Evolutionary conservation across 2,113 vertebrate species (phyloP), one percentile per base, ranked within the genome.

Genomic region (Leptobrachium leishanense): DNA sequence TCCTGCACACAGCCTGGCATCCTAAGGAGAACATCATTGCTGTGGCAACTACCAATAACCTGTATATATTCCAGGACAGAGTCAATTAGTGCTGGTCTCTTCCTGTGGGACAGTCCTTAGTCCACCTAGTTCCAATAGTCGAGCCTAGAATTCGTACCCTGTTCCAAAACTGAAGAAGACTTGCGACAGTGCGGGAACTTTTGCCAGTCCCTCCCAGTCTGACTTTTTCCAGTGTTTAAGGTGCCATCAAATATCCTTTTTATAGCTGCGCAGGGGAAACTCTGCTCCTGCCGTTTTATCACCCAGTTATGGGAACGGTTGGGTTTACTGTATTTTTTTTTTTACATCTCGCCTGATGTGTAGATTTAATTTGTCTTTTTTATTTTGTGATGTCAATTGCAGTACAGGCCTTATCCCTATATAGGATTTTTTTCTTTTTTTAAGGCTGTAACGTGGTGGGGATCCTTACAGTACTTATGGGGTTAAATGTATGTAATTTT

Each of bases 1-100:
- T 98, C 83, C 95, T 99, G 65, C 96, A 99, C 88, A 99, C 96
- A 1, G 95, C 96, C 86, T 99, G 97, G 96, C 97, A 99, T 77
- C 97, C 97, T 53, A 95, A 98, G 91, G 96, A 98, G 68, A 97
- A 96, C 89, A 96, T 99, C 89, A 98, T 99, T 43, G 96, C 96
- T 1, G 94, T 99, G 88, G 97, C 97, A 41, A 98, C 97, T 82
- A 98, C 95, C 94, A 99, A 99, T 92, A 99, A 98, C 93, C 95
- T 98, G 91, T 99, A 98, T 92, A 97, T 99, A 95, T 99, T 98
- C 94, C 95, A 99, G 93, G 96, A 98, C 88, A 96, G 97, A 89
- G 88, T 94, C 84, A 96, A 97, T 95, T 97, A 97, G 94, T 87
- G 85, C 85, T 88, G 91, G 91, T 88, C 82, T 88, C 90, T 86